Conservation (phyloP, 2,888 invertebrate genomes). For the Xylota sylvarum region DNA sequence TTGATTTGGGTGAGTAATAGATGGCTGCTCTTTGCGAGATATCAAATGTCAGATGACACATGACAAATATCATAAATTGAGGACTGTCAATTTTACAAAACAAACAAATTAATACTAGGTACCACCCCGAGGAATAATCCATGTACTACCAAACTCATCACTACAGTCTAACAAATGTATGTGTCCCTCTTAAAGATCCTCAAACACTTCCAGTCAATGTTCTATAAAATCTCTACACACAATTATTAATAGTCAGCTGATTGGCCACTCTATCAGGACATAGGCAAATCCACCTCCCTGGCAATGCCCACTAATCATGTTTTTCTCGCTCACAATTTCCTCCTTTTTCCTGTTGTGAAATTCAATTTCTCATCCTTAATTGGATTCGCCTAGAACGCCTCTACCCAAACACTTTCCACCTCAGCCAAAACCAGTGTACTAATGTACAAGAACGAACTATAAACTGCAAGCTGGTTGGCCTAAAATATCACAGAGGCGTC, state of each 20-base stretch:
- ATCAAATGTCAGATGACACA: no score
- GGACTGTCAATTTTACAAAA: no score
- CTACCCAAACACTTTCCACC: slow-evolving; percentile 31
- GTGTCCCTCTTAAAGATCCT: no score
- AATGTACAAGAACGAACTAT: neutral
- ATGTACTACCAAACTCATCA: no score
- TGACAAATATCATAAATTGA: no score
- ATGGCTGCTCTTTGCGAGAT: no score
- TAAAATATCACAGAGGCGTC: slow-evolving; percentile 39
- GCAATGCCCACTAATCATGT: slow-evolving; percentile 45
- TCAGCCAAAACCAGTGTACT: slow-evolving; percentile 37
- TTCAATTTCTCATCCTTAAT: slow-evolving; percentile 66
- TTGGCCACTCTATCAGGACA: slow-evolving; percentile 5
- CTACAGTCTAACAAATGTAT: no score
- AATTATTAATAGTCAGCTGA: neutral
- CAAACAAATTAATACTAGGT: no score
- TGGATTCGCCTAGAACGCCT: slow-evolving; percentile 66
- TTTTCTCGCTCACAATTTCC: slow-evolving; percentile 28
- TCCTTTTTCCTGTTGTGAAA: slow-evolving; percentile 57
- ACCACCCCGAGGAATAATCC: no score
- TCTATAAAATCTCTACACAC: neutral
- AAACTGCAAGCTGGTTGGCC: slow-evolving; percentile 13
- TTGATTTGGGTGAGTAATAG: no score
- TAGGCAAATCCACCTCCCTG: slow-evolving; percentile 23
- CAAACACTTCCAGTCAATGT: no score